Evolutionary conservation across 2,888 invertebrate genomes (phyloP).

Genomic region (Lacanobia wlatinum): DNA sequence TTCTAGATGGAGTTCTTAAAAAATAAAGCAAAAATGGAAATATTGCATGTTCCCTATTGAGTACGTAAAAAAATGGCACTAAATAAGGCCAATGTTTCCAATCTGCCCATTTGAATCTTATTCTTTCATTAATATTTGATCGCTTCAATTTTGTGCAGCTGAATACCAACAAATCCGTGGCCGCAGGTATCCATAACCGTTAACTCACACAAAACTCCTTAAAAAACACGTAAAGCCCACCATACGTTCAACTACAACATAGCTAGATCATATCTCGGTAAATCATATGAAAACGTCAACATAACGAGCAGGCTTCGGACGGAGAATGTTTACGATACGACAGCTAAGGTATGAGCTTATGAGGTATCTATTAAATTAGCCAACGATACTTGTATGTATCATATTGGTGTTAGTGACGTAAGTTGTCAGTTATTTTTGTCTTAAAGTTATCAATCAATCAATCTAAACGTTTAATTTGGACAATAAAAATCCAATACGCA

Average conservation of each 20-base stretch:
- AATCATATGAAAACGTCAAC: constrained; percentile 63
- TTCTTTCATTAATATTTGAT: not conserved
- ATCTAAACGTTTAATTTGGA: too few relatives aligned
- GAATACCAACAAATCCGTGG: not conserved
- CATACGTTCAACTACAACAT: constrained; percentile 16
- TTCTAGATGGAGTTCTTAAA: too few relatives aligned
- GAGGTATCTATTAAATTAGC: constrained; percentile 33
- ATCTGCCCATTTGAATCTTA: too few relatives aligned
- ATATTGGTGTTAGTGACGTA: not conserved
- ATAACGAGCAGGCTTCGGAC: constrained; percentile 60
- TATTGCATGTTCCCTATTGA: too few relatives aligned
- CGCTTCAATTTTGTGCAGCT: not conserved
- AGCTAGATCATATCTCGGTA: constrained; percentile 37
- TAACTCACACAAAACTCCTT: not conserved
- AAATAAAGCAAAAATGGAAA: too few relatives aligned
- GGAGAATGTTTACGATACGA: constrained; percentile 56
- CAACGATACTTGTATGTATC: constrained; percentile 3
- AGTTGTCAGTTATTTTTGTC: not conserved
- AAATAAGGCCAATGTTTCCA: too few relatives aligned
- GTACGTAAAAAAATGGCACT: too few relatives aligned
- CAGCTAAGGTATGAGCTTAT: constrained; percentile 19
- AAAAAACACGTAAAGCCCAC: not conserved
- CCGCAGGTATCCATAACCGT: not conserved
- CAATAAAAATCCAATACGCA: too few relatives aligned
- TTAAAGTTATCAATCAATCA: not conserved